Conservation (phyloP, 2,888 invertebrate species). For the Heliconius cydno region DNA sequence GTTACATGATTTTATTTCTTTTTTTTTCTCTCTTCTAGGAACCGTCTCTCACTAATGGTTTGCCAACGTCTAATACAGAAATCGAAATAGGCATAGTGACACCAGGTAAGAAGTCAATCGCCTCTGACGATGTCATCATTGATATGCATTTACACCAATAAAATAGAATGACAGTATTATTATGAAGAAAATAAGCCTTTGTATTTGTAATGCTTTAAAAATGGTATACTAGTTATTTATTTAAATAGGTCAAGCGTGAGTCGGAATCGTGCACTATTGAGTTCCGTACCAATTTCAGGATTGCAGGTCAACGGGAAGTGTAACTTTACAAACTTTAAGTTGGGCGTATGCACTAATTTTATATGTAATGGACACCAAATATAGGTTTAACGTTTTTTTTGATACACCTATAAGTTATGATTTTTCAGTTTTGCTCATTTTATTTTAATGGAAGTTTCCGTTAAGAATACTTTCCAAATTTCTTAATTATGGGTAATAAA, state of each 20-base stretch:
- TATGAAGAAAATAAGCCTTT: neutral
- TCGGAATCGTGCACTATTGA: neutral
- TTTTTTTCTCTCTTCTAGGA: conserved; percentile 55
- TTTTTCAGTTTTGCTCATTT: no score
- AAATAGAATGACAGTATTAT: conserved; percentile 19
- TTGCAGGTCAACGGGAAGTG: no score
- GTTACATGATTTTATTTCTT: no score
- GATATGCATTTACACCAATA: conserved; percentile 80
- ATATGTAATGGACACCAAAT: no score
- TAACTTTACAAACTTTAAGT: no score
- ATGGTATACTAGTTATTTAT: neutral
- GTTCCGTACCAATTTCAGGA: neutral
- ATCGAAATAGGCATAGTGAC: conserved; percentile 65
- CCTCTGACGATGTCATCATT: conserved; percentile 83
- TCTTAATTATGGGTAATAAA: neutral
- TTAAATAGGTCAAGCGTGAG: neutral
- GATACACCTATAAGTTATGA: no score
- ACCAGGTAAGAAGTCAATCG: conserved; percentile 76
- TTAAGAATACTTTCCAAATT: neutral
- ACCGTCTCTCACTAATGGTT: conserved; percentile 75
- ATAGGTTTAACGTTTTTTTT: no score
- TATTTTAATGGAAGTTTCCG: no score
- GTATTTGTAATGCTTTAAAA: conserved; percentile 14
- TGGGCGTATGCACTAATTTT: no score
- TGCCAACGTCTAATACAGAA: conserved; percentile 77